Conservation (phyloP, 2,113 vertebrate genomes). For the Loxodonta africana region DNA sequence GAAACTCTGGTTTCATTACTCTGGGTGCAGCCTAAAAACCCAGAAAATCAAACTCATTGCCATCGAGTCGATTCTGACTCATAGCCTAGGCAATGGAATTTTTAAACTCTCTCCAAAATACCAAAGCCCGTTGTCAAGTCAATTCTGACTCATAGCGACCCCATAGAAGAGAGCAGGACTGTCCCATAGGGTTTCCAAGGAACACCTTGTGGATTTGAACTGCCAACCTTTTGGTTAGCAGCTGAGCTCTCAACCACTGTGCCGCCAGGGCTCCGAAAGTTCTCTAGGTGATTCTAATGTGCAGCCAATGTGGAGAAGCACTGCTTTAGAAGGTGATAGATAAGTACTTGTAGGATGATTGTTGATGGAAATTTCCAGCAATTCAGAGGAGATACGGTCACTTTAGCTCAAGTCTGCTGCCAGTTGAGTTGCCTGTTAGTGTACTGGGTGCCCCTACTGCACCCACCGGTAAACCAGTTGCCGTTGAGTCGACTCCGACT, state of each 20-base stretch:
- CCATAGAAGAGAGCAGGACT: neutral
- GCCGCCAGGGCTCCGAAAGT: neutral
- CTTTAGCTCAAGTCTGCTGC: neutral
- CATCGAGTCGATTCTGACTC: too few species aligned
- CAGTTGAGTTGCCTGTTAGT: neutral
- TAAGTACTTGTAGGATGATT: neutral
- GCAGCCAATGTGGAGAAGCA: neutral
- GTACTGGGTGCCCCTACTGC: neutral
- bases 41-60: too few species aligned
- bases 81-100: neutral
- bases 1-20: neutral
- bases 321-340: neutral
- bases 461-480: neutral
- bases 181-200: neutral
- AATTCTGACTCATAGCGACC: neutral
- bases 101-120: neutral
- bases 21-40: neutral
- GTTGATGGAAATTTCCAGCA: neutral
- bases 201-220: neutral
- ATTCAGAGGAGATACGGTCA: neutral
- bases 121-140: neutral
- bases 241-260: neutral
- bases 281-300: neutral
- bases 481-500: neutral
- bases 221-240: too few species aligned